Percentiles rank a stretch among this genome's conserved stretches.
Evolutionary conservation across 2,797 vertebrate species (phyloP).

Genomic region (Chrysocyon brachyurus): DNA sequence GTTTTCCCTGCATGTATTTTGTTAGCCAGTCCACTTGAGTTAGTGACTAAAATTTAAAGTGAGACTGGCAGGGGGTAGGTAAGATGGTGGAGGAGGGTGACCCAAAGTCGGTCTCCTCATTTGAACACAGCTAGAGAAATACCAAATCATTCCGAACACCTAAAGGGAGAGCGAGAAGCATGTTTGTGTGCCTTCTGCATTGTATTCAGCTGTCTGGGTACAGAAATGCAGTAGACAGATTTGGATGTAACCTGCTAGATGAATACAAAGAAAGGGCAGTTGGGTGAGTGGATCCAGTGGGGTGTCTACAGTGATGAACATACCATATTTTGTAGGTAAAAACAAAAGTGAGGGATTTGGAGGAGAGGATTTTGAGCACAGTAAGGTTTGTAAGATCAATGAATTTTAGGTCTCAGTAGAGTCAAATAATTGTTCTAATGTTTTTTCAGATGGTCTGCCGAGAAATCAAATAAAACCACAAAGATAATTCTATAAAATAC

Average conservation of each 20-base stretch:
- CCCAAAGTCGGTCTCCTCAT: not conserved
- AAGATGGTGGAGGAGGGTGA: not conserved
- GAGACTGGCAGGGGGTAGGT: not conserved
- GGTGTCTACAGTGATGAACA: not conserved
- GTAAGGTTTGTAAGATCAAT: not conserved
- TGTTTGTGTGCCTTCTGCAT: not conserved
- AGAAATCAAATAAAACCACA: conserved; percentile 9
- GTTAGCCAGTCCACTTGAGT: not conserved
- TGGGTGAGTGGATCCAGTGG: not conserved
- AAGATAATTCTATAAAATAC: not conserved
- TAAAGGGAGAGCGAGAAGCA: not conserved
- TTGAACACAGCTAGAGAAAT: not conserved
- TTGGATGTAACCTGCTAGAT: not conserved
- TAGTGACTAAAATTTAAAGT: not conserved
- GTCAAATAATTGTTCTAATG: not conserved
- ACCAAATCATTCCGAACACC: not conserved
- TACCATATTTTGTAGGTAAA: not conserved
- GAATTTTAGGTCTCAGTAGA: not conserved
- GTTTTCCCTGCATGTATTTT: not conserved
- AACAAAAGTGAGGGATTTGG: not conserved
- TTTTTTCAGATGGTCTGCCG: not conserved
- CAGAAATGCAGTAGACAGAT: not conserved
- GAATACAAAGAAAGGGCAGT: not conserved
- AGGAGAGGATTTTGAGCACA: not conserved
- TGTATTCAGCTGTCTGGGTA: not conserved